Conservation (phyloP, 2,113 vertebrate genomes). For the Nothobranchius kuhntae region DNA sequence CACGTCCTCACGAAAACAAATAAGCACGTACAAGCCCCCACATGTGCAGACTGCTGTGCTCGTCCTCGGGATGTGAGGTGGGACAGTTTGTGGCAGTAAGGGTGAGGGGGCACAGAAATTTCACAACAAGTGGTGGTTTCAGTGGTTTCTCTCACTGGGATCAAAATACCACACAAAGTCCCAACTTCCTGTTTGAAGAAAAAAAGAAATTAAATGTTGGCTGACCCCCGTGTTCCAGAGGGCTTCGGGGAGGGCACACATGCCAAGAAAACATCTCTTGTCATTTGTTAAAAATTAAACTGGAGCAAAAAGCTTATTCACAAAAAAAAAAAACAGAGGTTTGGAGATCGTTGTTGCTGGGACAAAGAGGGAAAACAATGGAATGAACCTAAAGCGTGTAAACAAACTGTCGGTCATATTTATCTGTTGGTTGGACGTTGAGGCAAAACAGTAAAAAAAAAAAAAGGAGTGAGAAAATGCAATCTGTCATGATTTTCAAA, state of each 20-base stretch:
- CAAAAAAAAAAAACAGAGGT: not conserved
- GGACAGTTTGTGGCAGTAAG: slow-evolving; percentile 40
- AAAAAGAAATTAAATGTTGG: slow-evolving; percentile 36
- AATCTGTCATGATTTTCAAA: slow-evolving; percentile 39
- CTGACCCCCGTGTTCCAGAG: slow-evolving; percentile 29
- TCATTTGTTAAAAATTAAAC: slow-evolving; percentile 29
- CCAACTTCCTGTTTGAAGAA: slow-evolving; percentile 49
- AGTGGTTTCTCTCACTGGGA: slow-evolving; percentile 57
- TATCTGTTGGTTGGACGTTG: slow-evolving; percentile 10
- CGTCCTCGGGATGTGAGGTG: slow-evolving; percentile 50
- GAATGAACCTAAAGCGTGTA: slow-evolving; percentile 19
- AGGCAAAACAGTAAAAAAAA: slow-evolving; percentile 1
- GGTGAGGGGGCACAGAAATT: slow-evolving; percentile 53
- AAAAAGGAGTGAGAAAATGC: not conserved
- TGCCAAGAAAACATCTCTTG: slow-evolving; percentile 15
- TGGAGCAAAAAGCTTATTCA: slow-evolving; percentile 23
- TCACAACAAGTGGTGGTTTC: slow-evolving; percentile 68
- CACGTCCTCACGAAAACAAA: slow-evolving; percentile 45
- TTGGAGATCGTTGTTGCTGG: not conserved
- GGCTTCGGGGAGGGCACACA: slow-evolving; percentile 3
- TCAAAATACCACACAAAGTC: slow-evolving; percentile 47
- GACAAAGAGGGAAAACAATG: slow-evolving; percentile 1
- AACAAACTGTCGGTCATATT: slow-evolving; percentile 16
- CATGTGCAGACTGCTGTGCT: slow-evolving; percentile 25
- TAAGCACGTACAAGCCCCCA: slow-evolving; percentile 21